A percentile compares a stretch with the other conserved stretches of the same genome.
These are phyloP conservation scores for Drosophila sucinea DNA, from an alignment of 1,140 invertebrate genomes.

Conservation along the genomic window DNA sequence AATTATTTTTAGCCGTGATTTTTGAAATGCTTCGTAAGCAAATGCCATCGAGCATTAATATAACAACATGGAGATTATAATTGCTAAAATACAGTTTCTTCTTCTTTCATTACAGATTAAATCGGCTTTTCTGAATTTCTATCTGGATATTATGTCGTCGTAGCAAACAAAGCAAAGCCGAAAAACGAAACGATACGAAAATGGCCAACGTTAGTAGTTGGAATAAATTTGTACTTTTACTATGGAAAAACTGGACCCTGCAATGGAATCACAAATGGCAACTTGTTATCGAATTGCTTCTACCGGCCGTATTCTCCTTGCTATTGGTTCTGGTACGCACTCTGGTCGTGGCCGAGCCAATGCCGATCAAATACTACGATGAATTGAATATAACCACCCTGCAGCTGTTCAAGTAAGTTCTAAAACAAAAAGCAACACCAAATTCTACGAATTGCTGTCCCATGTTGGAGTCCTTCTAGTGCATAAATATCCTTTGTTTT, in stretches of 20 bases:
- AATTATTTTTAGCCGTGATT: too few relatives aligned
- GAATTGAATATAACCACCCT: slow-evolving; percentile 38
- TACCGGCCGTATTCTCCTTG: slow-evolving; percentile 88
- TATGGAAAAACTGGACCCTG: slow-evolving; percentile 94
- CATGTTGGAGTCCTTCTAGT: too few relatives aligned
- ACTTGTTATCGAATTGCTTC: slow-evolving; percentile 88
- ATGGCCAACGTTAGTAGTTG: slow-evolving; percentile 77
- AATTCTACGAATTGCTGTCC: background rate
- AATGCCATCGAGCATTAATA: too few relatives aligned
- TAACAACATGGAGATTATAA: too few relatives aligned
- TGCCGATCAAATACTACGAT: background rate
- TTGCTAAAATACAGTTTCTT: background rate
- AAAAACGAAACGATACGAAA: slow-evolving; percentile 8
- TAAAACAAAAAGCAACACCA: too few relatives aligned
- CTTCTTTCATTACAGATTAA: background rate
- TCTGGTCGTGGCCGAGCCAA: slow-evolving; percentile 83
- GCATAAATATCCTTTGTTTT: too few relatives aligned
- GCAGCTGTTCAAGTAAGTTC: slow-evolving; percentile 60
- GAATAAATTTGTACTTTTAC: slow-evolving; percentile 87
- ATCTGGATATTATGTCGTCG: background rate
- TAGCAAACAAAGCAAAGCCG: background rate
- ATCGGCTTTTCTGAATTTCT: background rate
- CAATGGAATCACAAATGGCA: slow-evolving; percentile 90
- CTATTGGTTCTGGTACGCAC: slow-evolving; percentile 87
- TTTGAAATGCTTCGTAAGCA: too few relatives aligned